Evolutionary conservation across 2,888 invertebrate genomes (phyloP), one percentile per base, ranked within the genome.

Genomic region (Brassicogethes aeneus): DNA sequence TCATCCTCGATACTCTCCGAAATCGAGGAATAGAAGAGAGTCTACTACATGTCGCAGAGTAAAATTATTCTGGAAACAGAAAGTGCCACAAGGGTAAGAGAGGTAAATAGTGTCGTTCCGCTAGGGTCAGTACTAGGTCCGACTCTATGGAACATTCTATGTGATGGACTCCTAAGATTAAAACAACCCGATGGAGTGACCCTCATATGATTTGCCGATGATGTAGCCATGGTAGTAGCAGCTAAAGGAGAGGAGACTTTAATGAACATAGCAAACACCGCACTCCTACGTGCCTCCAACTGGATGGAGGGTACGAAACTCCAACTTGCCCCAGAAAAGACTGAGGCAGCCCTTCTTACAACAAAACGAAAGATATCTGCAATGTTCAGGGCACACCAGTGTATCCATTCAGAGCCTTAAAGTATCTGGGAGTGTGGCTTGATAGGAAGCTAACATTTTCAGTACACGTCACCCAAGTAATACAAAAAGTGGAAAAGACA

Each of bases 11-110:
- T 2, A 29, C 33, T 8, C 12, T 46, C 15, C 39, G 13, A 13
- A 42, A 5, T 5, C 8, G 37, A 36, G 32, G 29, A n/a, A 37
- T 46, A 14, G 37, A 41, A 2, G 31, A 37, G n/a, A 35, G 38
- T 10, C 36, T 46, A 2, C 30, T 46, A 2, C 42, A 16, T 15
- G 32, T 46, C 12, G 35, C 42, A 13, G 42, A 37, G n/a, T 44
- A 38, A 3, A 40, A 43, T 17, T 35, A 40, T 2, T 30, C 39
- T 10, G 39, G 40, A 34, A 10, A 14, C 40, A 23, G 39, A 42
- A 17, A 34, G 33, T 14, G 41, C 5, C 5, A 7, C 12, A 33
- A 41, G 15, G 39, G 34, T 12, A 15, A 17, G 12, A 12, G 8
- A 3, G 7, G 37, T 37, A 5, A 37, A 15, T 15, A 37, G 7